Percentiles rank a stretch among this genome's conserved stretches.
Evolutionary conservation across 2,113 vertebrate species (phyloP).

Genomic region (Leptobrachium ailaonicum): DNA sequence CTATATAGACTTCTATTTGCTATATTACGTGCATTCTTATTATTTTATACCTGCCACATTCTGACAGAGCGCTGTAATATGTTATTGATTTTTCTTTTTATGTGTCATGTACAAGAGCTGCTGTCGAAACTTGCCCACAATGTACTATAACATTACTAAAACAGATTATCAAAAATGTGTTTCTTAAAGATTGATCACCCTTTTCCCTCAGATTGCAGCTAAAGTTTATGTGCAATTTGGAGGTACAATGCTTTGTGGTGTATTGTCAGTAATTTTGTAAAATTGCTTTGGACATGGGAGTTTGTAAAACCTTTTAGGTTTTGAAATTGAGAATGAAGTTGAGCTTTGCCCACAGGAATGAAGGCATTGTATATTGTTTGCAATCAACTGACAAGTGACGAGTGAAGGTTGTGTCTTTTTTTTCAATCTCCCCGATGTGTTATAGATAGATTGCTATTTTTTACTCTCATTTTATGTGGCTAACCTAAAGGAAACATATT

Average conservation of each 20-base stretch:
- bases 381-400: neutral
- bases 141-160: constrained; percentile 44
- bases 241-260: neutral
- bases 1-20: constrained; percentile 46
- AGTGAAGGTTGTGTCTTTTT: no score
- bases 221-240: constrained; percentile 13
- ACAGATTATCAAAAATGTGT: constrained; percentile 42
- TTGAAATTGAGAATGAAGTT: constrained; percentile 17
- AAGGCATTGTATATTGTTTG: constrained; percentile 17
- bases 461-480: neutral
- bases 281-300: constrained; percentile 24
- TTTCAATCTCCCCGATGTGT: neutral
- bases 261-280: constrained; percentile 28
- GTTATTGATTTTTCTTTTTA: constrained; percentile 51
- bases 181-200: constrained; percentile 38
- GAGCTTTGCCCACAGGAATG: neutral
- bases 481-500: no score
- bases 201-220: constrained; percentile 9
- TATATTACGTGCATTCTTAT: constrained; percentile 44
- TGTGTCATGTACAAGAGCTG: constrained; percentile 44
- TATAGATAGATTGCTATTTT: neutral
- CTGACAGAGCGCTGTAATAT: constrained; percentile 47
- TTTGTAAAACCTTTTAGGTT: constrained; percentile 29
- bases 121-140: constrained; percentile 19
- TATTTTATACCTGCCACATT: constrained; percentile 49